phyloP scores from a whole-genome alignment of 2,113 vertebrate genomes.

The Antennarius striatus region DNA sequence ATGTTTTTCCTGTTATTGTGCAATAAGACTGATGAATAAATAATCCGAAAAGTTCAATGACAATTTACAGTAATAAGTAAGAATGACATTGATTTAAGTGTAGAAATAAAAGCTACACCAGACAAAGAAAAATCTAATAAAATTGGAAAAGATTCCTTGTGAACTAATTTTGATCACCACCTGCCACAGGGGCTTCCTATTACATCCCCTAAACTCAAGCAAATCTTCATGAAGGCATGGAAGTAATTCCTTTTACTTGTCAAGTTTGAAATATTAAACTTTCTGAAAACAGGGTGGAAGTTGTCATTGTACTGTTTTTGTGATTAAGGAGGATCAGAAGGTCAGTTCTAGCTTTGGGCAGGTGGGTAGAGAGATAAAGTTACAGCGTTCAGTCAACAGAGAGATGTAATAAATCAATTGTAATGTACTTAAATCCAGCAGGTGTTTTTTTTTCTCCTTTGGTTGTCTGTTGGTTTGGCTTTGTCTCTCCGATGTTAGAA shows the following conservation, averaged over 20 bases:
- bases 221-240: not conserved
- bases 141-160: conserved; percentile 1
- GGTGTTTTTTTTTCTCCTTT: conserved; percentile 4
- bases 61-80: too few species aligned
- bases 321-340: conserved; percentile 34
- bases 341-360: conserved; percentile 42
- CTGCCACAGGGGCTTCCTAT: conserved; percentile 15
- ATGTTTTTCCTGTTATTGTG: too few species aligned
- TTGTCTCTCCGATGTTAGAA: too few species aligned
- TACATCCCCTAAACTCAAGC: conserved; percentile 2
- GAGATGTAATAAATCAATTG: conserved; percentile 29
- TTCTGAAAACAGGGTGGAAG: conserved; percentile 15
- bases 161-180: conserved; percentile 27
- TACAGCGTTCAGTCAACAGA: conserved; percentile 32
- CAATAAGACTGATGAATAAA: too few species aligned
- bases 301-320: conserved; percentile 29
- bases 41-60: too few species aligned
- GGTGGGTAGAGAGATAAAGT: conserved; percentile 31
- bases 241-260: conserved; percentile 22
- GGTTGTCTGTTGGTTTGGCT: not conserved
- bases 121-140: too few species aligned
- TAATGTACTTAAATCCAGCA: not conserved
- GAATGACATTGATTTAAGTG: too few species aligned
- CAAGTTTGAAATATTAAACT: conserved; percentile 12
- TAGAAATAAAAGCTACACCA: too few species aligned